Evolutionary conservation across 92 coral and sea anemone species (phyloP).

Genomic region (Parazoanthus swiftii): DNA sequence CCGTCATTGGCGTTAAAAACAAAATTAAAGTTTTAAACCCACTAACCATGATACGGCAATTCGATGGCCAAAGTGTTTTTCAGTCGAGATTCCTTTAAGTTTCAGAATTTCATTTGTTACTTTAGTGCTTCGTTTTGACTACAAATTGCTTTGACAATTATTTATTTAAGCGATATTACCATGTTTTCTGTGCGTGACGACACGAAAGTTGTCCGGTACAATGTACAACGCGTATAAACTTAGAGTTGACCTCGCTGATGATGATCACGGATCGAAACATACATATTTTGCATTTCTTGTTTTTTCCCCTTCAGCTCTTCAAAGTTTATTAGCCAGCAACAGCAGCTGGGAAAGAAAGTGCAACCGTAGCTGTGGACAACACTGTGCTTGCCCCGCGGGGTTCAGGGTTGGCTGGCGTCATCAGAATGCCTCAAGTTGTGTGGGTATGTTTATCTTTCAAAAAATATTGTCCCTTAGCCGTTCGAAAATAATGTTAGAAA

Average conservation of each 20-base stretch:
- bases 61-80: no score
- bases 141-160: no score
- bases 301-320: constrained; percentile 12
- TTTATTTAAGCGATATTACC: no score
- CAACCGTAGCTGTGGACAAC: neutral
- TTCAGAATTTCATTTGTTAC: neutral
- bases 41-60: no score
- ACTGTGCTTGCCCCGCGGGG: constrained; percentile 5
- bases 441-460: neutral
- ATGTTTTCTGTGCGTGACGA: no score
- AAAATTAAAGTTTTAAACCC: no score
- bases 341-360: constrained; percentile 19
- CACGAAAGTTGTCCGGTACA: no score
- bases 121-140: no score
- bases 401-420: neutral
- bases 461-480: neutral
- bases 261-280: neutral
- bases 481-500: no score
- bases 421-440: constrained; percentile 9
- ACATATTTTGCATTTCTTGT: neutral
- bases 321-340: neutral
- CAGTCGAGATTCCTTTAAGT: neutral
- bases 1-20: no score
- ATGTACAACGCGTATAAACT: no score
- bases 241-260: neutral